These are phyloP conservation scores for Lasiurus cinereus DNA, from an alignment of 2,113 vertebrate species.

Conservation along the genomic window DNA sequence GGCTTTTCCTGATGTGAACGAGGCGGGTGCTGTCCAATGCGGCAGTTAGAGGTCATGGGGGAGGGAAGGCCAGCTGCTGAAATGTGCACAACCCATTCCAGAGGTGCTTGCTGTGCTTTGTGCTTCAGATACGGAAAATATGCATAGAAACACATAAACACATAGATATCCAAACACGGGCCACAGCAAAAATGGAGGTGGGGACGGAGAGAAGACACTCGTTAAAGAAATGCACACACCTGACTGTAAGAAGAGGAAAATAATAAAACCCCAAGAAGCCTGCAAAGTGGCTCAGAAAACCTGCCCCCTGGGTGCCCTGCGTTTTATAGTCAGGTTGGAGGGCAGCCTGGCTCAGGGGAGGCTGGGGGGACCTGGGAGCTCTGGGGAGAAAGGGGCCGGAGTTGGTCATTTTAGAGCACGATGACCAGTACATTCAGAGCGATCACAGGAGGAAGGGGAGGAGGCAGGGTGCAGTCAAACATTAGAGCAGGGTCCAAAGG, in stretches of 20 bases:
- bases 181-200: neutral
- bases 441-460: neutral
- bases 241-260: neutral
- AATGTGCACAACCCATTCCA: slow-evolving; percentile 47
- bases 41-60: neutral
- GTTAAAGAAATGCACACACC: slow-evolving; percentile 23
- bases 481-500: slow-evolving; percentile 16
- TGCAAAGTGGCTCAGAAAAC: slow-evolving; percentile 23
- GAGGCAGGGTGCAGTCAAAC: neutral
- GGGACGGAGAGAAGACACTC: neutral
- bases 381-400: neutral
- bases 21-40: neutral
- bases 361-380: neutral
- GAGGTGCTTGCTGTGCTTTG: slow-evolving; percentile 2
- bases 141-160: neutral
- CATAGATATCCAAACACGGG: neutral
- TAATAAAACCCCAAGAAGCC: neutral
- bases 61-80: neutral
- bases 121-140: neutral
- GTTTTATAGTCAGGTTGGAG: neutral
- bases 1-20: neutral
- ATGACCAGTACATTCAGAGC: no score
- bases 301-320: neutral
- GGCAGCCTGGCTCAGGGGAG: neutral
- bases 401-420: neutral